Base-by-base conservation (phyloP, 2,797 vertebrate species). In the Sebastes oblongus region DNA sequence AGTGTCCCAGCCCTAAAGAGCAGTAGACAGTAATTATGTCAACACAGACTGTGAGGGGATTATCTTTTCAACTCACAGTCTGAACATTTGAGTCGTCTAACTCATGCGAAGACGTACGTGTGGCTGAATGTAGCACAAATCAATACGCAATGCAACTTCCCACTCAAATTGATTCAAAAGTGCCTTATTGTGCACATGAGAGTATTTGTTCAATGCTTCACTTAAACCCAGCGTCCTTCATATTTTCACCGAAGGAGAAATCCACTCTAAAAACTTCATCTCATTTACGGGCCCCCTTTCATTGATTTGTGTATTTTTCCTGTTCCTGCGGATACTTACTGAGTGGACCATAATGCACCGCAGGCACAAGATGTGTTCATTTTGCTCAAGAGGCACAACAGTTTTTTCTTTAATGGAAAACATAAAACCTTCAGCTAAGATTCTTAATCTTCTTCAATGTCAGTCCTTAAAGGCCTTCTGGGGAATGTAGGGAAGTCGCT, bases 261-360 rank as follows among this genome's bases (percentile, higher is more conserved):
- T 70, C 27, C 25, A 59, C 55, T 77, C 54, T 71, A 29, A 80
- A 80, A 75, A 64, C 65, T 24, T 66, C 32, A 78, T 61, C 70
- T 75, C 65, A 64, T 72, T 81, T 81, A 66, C 61, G 25, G 54
- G 61, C 20, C 30, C 18, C 42, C 1, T 67, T 75, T 80, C 36
- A 78, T 72, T 78, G 82, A 86, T 78, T 80, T 66, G 46, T 84
- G 60, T 69, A 54, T 75, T 86, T 54, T 64, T 60, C 59, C 58
- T 42, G 54, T 78, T 83, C 27, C 72, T 66, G 65, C 59, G 42
- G 69, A 80, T 30, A 56, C 75, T 20, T 60, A 61, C n/a, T 66
- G 32, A 66, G 66, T 2, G 3, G 73, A 79, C 67, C 55, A 60
- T 76, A 80, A 80, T 72, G 39, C 56, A 75, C 39, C 14, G 70